phyloP scores from a whole-genome alignment of 2,888 invertebrate species.

The Dryadula phaetusa region DNA sequence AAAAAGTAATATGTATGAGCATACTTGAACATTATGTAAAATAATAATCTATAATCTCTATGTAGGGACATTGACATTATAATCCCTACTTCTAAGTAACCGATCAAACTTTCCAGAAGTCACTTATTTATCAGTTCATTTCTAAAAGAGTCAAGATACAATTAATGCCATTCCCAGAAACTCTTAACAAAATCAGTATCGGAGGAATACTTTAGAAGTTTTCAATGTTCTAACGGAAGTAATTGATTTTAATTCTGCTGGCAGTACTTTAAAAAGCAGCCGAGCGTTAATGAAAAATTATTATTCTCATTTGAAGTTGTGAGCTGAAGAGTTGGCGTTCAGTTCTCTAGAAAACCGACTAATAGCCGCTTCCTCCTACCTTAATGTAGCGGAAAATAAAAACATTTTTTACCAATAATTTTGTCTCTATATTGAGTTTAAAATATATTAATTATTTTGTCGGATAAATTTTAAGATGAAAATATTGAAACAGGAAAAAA shows the following conservation, averaged over 20 bases:
- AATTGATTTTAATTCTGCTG: conserved; percentile 77
- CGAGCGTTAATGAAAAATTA: conserved; percentile 78
- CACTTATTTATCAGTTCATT: conserved; percentile 21
- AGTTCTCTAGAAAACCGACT: conserved; percentile 59
- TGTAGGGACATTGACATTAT: background rate
- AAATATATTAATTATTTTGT: background rate
- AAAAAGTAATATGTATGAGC: too few species aligned
- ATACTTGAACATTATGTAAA: too few species aligned
- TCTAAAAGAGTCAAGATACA: conserved; percentile 30
- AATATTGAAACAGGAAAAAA: background rate
- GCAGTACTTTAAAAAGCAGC: conserved; percentile 68
- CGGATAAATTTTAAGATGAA: background rate
- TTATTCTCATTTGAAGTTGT: conserved; percentile 68
- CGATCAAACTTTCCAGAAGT: background rate
- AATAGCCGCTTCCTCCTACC: conserved; percentile 59
- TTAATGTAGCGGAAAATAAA: conserved; percentile 18
- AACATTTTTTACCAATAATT: background rate
- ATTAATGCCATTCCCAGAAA: conserved; percentile 49
- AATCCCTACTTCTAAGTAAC: background rate
- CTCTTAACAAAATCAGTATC: conserved; percentile 55
- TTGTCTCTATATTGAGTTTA: background rate
- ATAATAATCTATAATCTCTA: too few species aligned
- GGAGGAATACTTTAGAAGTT: conserved; percentile 63
- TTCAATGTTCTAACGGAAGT: conserved; percentile 67
- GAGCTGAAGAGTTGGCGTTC: conserved; percentile 59